Percentiles rank a stretch among this genome's conserved stretches.
Evolutionary conservation across 1,140 invertebrate genomes (phyloP).

Genomic region (Nixonia krombeini): DNA sequence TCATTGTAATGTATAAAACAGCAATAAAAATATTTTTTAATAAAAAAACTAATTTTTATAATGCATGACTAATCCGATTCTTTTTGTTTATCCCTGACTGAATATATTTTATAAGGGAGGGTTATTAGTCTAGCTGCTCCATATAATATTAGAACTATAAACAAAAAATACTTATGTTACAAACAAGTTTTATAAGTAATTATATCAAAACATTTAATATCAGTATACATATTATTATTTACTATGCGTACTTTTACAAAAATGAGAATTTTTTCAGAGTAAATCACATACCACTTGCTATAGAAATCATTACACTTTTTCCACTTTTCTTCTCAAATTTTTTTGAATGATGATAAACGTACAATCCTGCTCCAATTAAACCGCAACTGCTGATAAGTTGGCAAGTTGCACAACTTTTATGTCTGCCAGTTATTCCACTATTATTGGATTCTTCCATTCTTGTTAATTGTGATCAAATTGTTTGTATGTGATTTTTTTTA

Average conservation of each 20-base stretch:
- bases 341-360: constrained; percentile 60
- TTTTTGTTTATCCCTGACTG: constrained; percentile 22
- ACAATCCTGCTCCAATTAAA: constrained; percentile 63
- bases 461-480: not conserved
- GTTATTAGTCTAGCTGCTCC: constrained; percentile 56
- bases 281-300: constrained; percentile 52
- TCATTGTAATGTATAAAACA: not conserved
- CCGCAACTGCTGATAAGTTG: constrained; percentile 63
- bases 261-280: constrained; percentile 8
- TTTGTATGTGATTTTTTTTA: no score
- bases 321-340: constrained; percentile 50
- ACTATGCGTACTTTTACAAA: constrained; percentile 3
- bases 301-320: constrained; percentile 52
- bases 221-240: constrained; percentile 7
- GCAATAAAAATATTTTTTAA: constrained; percentile 5
- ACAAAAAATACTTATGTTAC: constrained; percentile 8
- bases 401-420: constrained; percentile 63
- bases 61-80: no score
- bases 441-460: constrained; percentile 33
- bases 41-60: no score
- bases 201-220: constrained; percentile 1
- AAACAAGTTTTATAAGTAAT: not conserved
- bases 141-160: constrained; percentile 53
- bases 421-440: constrained; percentile 49
- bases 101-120: constrained; percentile 59